Conservation (phyloP, 2,888 invertebrate genomes). For the Tenthredo scrophulariae region DNA sequence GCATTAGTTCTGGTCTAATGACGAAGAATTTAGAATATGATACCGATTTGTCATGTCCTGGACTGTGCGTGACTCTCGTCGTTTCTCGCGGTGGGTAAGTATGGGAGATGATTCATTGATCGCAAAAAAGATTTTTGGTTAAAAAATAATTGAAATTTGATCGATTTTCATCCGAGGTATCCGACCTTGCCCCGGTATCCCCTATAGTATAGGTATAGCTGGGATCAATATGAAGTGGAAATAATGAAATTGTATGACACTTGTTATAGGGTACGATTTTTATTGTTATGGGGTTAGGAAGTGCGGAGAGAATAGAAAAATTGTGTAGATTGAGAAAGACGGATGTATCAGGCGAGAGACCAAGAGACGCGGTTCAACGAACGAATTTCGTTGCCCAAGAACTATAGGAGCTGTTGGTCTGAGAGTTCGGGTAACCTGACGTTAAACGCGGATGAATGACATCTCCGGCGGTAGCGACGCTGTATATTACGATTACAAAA, state of each 20-base stretch:
- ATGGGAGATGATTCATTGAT: too few species aligned
- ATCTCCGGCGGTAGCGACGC: slow-evolving; percentile 36
- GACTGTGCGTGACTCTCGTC: neutral
- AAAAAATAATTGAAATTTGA: too few species aligned
- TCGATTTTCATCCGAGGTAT: too few species aligned
- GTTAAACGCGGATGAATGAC: slow-evolving; percentile 54
- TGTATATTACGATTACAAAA: slow-evolving; percentile 34
- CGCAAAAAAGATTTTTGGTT: too few species aligned
- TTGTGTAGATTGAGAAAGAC: neutral
- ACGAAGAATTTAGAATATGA: neutral
- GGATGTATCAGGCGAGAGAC: neutral
- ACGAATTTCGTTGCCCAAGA: slow-evolving; percentile 26
- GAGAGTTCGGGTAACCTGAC: slow-evolving; percentile 58
- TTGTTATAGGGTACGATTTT: too few species aligned
- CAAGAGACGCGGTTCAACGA: slow-evolving; percentile 28
- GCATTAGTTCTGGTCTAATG: neutral
- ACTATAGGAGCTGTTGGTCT: slow-evolving; percentile 34
- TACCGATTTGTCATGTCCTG: neutral
- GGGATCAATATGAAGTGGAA: too few species aligned
- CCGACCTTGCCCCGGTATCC: too few species aligned
- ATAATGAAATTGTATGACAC: too few species aligned
- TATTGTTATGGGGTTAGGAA: neutral
- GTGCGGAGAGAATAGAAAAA: neutral
- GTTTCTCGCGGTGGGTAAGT: neutral
- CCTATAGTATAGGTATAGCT: too few species aligned